Evolutionary conservation across 1,140 invertebrate genomes (phyloP), one percentile per base, ranked within the genome.

Genomic region (Drosophila nannoptera): DNA sequence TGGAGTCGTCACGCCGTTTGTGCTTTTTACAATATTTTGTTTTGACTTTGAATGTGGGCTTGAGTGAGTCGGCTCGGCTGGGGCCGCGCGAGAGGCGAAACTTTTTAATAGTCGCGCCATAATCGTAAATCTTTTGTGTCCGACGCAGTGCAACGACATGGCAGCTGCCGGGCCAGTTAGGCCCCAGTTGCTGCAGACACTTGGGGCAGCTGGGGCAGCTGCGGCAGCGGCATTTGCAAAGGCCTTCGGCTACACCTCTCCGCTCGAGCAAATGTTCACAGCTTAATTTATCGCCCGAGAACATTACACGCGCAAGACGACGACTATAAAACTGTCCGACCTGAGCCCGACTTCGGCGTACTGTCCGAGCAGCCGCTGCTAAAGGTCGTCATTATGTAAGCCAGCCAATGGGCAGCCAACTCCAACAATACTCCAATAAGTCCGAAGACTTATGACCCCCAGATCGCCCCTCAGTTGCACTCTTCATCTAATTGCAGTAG

Each of bases 81-180:
- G 46, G 7, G 75, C 80, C 80, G 80, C 74, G 65, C 66, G 76
- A 78, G 67, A 86, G 81, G 81, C 81, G 82, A 86, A 86, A 86
- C 81, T 87, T 86, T 86, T 86, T 86, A 86, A 86, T 86, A 86
- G 81, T 87, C 81, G 82, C 71, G 77, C 81, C 82, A 86, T 86
- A 86, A 86, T 86, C 81, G 81, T 86, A 86, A 86, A 86, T 86
- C 81, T 86, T 86, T 86, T 86, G 81, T 86, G 81, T 86, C 82
- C 74, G 77, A 77, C 77, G 81, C 81, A 84, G 80, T 84, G 80
- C 80, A 84, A 84, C 73, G 69, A 80, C 78, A 82, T 82, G 78
- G 70, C 78, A 80, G 77, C 69, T 67, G 69, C 63, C 40, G 64
- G 36, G 43, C 63, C 7, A 35, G 33, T 49, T 31, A 50, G 35